Percentiles rank a stretch among this genome's conserved stretches.
phyloP scores from a whole-genome alignment of 2,797 vertebrate species.

The Ctenopoma multispine region DNA sequence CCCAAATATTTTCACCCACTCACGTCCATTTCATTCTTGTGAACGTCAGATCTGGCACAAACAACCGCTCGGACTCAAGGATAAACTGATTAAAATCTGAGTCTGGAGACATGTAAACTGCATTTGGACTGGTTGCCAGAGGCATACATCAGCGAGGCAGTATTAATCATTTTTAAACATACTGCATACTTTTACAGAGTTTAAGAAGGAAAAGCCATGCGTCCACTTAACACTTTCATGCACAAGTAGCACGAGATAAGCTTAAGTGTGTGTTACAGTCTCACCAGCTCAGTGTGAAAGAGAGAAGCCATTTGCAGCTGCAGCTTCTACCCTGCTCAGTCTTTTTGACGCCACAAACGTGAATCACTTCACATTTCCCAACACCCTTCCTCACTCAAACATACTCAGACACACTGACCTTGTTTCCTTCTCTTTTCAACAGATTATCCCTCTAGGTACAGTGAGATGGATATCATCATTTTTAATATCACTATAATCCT shows the following conservation, averaged over 20 bases:
- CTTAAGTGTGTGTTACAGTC: neutral
- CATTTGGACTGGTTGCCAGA: too few relatives aligned
- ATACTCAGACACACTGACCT: neutral
- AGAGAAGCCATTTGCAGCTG: slow-evolving; percentile 9
- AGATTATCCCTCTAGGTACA: slow-evolving; percentile 1
- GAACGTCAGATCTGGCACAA: too few relatives aligned
- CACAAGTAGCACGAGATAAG: neutral
- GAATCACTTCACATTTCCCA: slow-evolving; percentile 19
- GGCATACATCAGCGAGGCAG: too few relatives aligned
- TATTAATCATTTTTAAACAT: too few relatives aligned
- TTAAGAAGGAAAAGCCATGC: too few relatives aligned
- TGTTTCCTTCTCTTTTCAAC: neutral
- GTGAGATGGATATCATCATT: slow-evolving; percentile 1
- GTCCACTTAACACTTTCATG: too few relatives aligned
- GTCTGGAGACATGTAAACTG: too few relatives aligned
- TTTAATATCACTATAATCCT: slow-evolving; percentile 19
- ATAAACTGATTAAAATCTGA: too few relatives aligned
- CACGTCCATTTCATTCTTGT: too few relatives aligned
- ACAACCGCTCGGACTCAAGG: too few relatives aligned
- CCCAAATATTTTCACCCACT: too few relatives aligned
- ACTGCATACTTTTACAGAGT: too few relatives aligned
- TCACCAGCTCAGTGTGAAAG: slow-evolving; percentile 15
- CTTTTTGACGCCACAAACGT: slow-evolving; percentile 12
- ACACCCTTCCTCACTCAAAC: neutral
- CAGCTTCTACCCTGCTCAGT: slow-evolving; percentile 1